These are phyloP conservation scores for Agrilus planipennis DNA, from an alignment of 1,140 invertebrate species.

Conservation along the genomic window DNA sequence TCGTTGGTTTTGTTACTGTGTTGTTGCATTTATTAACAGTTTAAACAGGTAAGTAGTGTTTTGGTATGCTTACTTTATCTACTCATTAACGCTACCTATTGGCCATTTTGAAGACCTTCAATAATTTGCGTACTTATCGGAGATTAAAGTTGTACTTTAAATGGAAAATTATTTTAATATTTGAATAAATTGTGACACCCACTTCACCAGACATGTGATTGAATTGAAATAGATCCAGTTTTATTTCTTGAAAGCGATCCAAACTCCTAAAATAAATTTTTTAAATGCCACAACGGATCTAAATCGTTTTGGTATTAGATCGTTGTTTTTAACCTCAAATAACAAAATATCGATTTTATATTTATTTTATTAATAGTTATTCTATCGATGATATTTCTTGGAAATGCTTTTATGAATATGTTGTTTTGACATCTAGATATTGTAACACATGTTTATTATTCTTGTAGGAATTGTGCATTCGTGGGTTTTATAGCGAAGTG, in stretches of 20 bases:
- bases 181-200: no score
- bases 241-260: no score
- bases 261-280: no score
- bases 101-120: neutral
- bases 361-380: constrained; percentile 1
- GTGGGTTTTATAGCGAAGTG: constrained; percentile 20
- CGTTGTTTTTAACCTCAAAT: neutral
- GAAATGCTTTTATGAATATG: neutral
- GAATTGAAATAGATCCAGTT: no score
- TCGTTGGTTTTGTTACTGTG: neutral
- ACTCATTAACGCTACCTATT: neutral
- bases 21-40: neutral
- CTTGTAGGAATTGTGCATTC: constrained; percentile 24
- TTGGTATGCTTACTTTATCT: neutral
- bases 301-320: neutral
- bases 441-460: neutral
- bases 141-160: no score
- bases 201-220: no score
- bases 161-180: no score
- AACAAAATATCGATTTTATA: neutral
- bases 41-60: neutral
- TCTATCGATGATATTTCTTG: neutral
- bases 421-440: neutral
- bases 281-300: neutral
- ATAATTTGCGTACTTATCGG: no score